Conservation (phyloP, 2,888 invertebrate species). For the Pharmacophagus antenor region DNA sequence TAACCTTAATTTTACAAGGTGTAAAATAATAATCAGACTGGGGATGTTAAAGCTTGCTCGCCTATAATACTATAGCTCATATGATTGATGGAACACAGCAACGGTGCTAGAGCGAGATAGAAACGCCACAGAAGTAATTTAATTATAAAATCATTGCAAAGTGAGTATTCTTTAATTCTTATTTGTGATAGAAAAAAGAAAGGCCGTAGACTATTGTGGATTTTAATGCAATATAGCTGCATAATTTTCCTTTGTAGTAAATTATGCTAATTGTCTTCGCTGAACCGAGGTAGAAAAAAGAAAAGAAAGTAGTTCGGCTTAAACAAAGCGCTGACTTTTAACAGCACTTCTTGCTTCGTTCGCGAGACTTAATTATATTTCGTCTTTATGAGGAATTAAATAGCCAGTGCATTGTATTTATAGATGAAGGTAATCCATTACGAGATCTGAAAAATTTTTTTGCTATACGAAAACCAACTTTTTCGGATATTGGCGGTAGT, state of each 20-base stretch:
- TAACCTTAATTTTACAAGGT: too few species aligned
- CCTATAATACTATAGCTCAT: too few species aligned
- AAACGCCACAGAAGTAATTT: too few species aligned
- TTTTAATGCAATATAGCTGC: neutral
- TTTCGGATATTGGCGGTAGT: too few species aligned
- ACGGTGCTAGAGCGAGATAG: too few species aligned
- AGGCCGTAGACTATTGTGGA: neutral
- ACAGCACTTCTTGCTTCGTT: constrained; percentile 12
- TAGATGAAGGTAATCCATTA: too few species aligned
- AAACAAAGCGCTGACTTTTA: constrained; percentile 11
- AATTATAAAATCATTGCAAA: too few species aligned
- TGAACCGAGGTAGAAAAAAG: constrained; percentile 2
- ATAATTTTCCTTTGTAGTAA: neutral
- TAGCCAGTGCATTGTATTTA: neutral
- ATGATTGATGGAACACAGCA: too few species aligned
- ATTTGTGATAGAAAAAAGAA: neutral
- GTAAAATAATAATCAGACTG: too few species aligned
- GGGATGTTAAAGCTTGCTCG: too few species aligned
- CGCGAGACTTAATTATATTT: neutral
- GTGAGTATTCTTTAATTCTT: neutral
- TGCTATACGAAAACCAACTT: too few species aligned
- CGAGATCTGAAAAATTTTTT: too few species aligned
- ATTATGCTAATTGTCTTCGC: constrained; percentile 1
- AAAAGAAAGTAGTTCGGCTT: constrained; percentile 9
- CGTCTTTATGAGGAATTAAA: neutral